A percentile compares a stretch with the other conserved stretches of the same genome.
Conservation (phyloP, 2,888 invertebrate species). For the Tachina grossa region DNA sequence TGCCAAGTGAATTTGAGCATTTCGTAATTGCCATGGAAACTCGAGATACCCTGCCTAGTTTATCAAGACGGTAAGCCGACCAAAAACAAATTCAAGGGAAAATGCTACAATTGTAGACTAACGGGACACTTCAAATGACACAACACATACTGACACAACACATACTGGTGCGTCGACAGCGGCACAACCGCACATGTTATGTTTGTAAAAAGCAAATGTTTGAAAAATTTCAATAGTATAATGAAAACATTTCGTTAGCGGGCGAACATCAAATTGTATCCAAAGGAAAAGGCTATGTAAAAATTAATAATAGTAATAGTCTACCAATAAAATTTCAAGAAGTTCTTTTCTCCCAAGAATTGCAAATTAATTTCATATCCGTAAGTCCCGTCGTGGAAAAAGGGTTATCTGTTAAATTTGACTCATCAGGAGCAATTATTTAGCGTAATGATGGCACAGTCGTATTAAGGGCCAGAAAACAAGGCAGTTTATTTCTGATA, state of each 20-base stretch:
- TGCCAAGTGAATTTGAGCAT: constrained; percentile 54
- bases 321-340: no score
- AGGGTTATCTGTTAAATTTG: neutral
- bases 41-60: constrained; percentile 49
- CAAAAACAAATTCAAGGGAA: constrained; percentile 22
- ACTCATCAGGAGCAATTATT: constrained; percentile 1
- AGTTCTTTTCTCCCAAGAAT: no score
- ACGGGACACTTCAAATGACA: constrained; percentile 28
- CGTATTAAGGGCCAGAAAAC: constrained; percentile 6
- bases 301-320: no score
- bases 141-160: no score
- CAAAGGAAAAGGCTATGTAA: constrained; percentile 22
- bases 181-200: constrained; percentile 13
- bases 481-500: constrained; percentile 32
- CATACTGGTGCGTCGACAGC: constrained; percentile 23
- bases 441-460: constrained; percentile 11
- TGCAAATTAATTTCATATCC: constrained; percentile 39
- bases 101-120: constrained; percentile 28
- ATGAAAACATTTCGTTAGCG: constrained; percentile 9
- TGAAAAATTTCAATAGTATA: neutral
- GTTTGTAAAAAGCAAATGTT: constrained; percentile 5
- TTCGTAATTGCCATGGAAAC: constrained; percentile 65
- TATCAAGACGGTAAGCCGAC: neutral
- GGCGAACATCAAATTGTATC: constrained; percentile 20
- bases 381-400: constrained; percentile 27